phyloP scores from a whole-genome alignment of 2,888 invertebrate species.

The Melinopterus prodromus region DNA sequence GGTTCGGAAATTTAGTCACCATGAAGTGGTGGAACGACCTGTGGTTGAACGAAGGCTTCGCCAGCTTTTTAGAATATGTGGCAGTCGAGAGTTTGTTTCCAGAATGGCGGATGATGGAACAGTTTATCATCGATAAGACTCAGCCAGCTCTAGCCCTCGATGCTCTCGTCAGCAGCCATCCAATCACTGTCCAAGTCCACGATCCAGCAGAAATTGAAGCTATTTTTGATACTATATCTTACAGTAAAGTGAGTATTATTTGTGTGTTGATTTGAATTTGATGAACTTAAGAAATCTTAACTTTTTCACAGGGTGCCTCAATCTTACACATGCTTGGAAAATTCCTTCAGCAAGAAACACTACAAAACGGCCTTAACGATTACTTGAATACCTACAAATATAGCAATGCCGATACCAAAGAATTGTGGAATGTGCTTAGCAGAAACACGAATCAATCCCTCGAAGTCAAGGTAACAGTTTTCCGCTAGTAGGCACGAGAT shows the following conservation, averaged over 20 bases:
- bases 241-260: slow-evolving; percentile 67
- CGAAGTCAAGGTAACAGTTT: slow-evolving; percentile 66
- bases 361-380: slow-evolving; percentile 71
- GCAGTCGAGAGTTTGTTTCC: slow-evolving; percentile 70
- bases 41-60: slow-evolving; percentile 91
- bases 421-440: slow-evolving; percentile 81
- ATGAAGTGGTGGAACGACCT: slow-evolving; percentile 95
- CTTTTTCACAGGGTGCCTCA: slow-evolving; percentile 67
- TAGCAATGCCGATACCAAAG: slow-evolving; percentile 78
- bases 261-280: not conserved
- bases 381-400: slow-evolving; percentile 76
- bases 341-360: slow-evolving; percentile 70
- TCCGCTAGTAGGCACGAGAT: not conserved
- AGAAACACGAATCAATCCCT: slow-evolving; percentile 69
- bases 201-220: slow-evolving; percentile 77
- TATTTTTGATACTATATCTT: slow-evolving; percentile 79
- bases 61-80: slow-evolving; percentile 82
- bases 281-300: not conserved
- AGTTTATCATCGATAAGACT: slow-evolving; percentile 73
- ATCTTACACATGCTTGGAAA: slow-evolving; percentile 76
- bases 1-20: slow-evolving; percentile 92
- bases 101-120: slow-evolving; percentile 75
- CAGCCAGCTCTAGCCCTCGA: slow-evolving; percentile 74
- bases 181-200: slow-evolving; percentile 72
- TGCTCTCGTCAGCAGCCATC: slow-evolving; percentile 75